Conservation (phyloP, 2,888 invertebrate genomes). For the Eueremaeus valkanovi region DNA sequence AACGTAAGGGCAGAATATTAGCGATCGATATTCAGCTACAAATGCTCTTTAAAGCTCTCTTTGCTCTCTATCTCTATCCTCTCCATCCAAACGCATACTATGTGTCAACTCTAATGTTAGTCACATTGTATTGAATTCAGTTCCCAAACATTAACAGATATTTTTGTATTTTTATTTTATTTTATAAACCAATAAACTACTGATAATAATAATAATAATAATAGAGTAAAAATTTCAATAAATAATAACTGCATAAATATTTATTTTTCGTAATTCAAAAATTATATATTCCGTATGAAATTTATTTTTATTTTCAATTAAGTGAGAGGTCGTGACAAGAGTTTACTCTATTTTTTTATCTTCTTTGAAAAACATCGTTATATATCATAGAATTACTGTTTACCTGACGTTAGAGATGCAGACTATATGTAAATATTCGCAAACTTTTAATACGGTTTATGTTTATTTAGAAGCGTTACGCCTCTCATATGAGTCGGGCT, state of each 20-base stretch:
- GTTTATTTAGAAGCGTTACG: background rate
- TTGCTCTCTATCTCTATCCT: background rate
- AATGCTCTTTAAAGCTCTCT: background rate
- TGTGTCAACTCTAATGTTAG: background rate
- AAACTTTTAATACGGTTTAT: background rate
- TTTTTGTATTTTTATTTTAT: background rate
- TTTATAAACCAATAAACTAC: background rate
- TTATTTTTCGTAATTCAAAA: background rate
- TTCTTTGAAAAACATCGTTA: background rate
- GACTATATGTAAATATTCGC: background rate
- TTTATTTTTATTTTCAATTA: slow-evolving; percentile 1
- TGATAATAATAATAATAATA: background rate
- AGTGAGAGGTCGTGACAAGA: background rate
- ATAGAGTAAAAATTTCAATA: background rate
- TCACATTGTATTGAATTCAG: background rate
- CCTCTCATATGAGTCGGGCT: background rate
- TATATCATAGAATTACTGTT: background rate
- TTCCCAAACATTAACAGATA: background rate
- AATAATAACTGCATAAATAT: background rate
- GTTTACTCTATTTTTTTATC: background rate
- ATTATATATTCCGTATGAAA: background rate
- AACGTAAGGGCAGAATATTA: slow-evolving; percentile 23
- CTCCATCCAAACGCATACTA: background rate
- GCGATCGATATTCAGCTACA: background rate
- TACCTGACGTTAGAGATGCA: background rate